phyloP scores from a whole-genome alignment of 2,888 invertebrate species.

The Leucoma salicis region DNA sequence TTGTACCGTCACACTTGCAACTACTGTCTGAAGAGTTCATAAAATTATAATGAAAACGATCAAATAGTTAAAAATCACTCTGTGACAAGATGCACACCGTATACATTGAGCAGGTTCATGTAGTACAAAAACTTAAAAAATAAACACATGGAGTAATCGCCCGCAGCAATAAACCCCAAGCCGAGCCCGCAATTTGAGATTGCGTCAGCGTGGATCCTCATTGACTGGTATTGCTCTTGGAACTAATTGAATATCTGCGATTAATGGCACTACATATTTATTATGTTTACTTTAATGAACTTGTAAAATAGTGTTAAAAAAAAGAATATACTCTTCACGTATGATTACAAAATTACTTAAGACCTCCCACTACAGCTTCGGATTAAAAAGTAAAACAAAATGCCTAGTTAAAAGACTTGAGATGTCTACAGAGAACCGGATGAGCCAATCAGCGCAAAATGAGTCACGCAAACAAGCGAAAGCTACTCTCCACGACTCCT shows the following conservation, averaged over 20 bases:
- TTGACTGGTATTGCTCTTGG: slow-evolving; percentile 8
- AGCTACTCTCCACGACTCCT: slow-evolving; percentile 35
- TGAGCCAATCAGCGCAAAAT: slow-evolving; percentile 71
- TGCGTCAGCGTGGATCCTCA: slow-evolving; percentile 17
- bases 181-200: slow-evolving; percentile 27
- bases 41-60: slow-evolving; percentile 57
- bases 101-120: slow-evolving; percentile 67
- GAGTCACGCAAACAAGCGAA: slow-evolving; percentile 61
- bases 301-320: no score
- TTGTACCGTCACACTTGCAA: slow-evolving; percentile 25
- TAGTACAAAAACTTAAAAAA: slow-evolving; percentile 55
- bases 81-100: slow-evolving; percentile 71
- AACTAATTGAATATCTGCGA: slow-evolving; percentile 9
- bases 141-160: slow-evolving; percentile 55
- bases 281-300: no score
- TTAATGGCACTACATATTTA: slow-evolving; percentile 6
- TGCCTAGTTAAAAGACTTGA: slow-evolving; percentile 59
- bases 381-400: slow-evolving; percentile 33
- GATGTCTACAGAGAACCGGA: slow-evolving; percentile 70
- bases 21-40: slow-evolving; percentile 47
- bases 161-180: slow-evolving; percentile 35
- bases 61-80: slow-evolving; percentile 68
- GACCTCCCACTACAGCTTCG: slow-evolving; percentile 18
- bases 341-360: slow-evolving; percentile 7
- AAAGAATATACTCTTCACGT: no score